These are phyloP conservation scores for Siphlonurus alternatus DNA, from an alignment of 2,888 invertebrate genomes.

Conservation along the genomic window DNA sequence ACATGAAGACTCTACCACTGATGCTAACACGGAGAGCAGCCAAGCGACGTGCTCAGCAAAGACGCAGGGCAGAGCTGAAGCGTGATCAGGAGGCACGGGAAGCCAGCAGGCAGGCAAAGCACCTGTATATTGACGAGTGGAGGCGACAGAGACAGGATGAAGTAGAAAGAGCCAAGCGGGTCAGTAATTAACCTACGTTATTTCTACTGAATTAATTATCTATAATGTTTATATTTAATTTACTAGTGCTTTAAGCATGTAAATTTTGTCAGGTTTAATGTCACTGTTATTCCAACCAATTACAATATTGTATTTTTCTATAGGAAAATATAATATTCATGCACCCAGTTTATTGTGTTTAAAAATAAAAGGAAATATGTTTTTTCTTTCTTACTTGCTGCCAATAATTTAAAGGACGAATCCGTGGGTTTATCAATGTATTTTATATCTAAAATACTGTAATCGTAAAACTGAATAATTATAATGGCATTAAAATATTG, in stretches of 20 bases:
- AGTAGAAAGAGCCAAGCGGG: constrained; percentile 41
- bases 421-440: too few species aligned
- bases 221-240: neutral
- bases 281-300: too few species aligned
- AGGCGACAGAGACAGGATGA: constrained; percentile 44
- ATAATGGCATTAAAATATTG: too few species aligned
- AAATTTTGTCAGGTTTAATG: neutral
- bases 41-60: constrained; percentile 23
- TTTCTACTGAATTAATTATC: neutral
- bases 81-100: constrained; percentile 26
- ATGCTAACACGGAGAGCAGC: neutral
- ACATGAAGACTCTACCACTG: neutral
- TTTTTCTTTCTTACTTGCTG: too few species aligned
- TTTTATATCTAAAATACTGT: too few species aligned
- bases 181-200: constrained; percentile 17
- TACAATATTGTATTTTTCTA: too few species aligned
- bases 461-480: too few species aligned
- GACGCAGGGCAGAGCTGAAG: constrained; percentile 31
- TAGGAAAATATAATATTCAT: too few species aligned
- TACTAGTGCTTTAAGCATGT: neutral
- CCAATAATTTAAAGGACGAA: too few species aligned
- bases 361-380: too few species aligned
- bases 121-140: constrained; percentile 47
- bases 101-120: constrained; percentile 31
- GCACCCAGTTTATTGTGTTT: too few species aligned